Base-by-base conservation (phyloP, 2,113 vertebrate species). In the Microtus montanus region DNA sequence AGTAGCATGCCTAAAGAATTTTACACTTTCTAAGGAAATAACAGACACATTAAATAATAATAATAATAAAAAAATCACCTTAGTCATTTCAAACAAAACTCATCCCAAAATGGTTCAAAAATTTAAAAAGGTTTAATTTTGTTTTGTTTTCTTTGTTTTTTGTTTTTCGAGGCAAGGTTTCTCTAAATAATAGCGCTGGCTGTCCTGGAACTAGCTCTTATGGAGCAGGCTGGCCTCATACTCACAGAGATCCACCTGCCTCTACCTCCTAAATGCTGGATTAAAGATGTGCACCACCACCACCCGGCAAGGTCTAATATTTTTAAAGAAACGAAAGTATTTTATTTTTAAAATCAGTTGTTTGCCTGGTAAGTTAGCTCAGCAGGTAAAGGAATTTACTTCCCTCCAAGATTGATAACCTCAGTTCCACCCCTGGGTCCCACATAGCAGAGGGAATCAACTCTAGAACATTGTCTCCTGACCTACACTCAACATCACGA, bases 301-400 rank as follows among this genome's bases (percentile, higher is more conserved):
- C 17, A 58, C 17, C 54, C 5, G 1, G 54, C 3, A 13, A 58
- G 54, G 54, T 58, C 54, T 58, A 54, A 54, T 54, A 17, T 75
- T 74, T 75, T 54, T 14, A 19, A 78, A 35, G 8, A 47, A 75
- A 75, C 28, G 7, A 33, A 93, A 95, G n/a, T 63, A 79, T 84
- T 93, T 49, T 41, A 47, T 73, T 95, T 95, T 95, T 92, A 77
- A 93, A 92, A 97, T 28, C 49, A 93, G 15, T 54, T 75, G 20
- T 44, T 44, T 75, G 41, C 12, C 24, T 75, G 73, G 24, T 11
- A 75, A 75, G 41, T 41, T 44, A 28, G 11, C 41, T 75, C 73
- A 47, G 24, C 24, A 75, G 73, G 73, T 44, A 44, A 74, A 74
- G 73, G 22, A 74, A 75, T 24, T 11, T 41, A 77, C 44, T 47